Conservation (phyloP, 2,113 vertebrate species). For the Harpagus bidentatus region DNA sequence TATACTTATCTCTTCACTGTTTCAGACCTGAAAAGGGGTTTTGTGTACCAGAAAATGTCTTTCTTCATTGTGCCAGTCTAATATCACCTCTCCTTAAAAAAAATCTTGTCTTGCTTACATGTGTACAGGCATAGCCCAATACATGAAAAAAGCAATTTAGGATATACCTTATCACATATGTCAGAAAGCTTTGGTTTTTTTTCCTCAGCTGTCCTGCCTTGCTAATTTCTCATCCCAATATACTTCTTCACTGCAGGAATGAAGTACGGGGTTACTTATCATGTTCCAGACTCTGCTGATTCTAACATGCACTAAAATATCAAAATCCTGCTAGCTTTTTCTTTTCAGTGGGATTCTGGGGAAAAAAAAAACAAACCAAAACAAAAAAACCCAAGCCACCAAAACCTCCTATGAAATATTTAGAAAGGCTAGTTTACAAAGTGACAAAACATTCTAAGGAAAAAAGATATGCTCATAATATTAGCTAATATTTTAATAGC, state of each 20-base stretch:
- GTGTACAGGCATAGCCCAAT: background rate
- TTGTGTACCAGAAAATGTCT: background rate
- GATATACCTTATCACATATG: background rate
- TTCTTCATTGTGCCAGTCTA: background rate
- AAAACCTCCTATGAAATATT: background rate
- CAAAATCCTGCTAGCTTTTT: background rate
- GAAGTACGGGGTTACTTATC: background rate
- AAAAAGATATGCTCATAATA: background rate
- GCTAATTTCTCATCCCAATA: background rate
- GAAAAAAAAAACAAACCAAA: background rate
- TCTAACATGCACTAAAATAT: background rate
- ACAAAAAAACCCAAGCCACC: accelerated
- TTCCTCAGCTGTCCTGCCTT: background rate
- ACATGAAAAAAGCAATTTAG: background rate
- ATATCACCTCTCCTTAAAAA: background rate
- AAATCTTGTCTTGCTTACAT: accelerated
- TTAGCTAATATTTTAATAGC: background rate
- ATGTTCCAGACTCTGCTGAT: background rate
- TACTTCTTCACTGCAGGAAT: background rate
- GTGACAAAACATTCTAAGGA: background rate
- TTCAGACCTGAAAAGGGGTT: background rate
- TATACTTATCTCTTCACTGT: background rate
- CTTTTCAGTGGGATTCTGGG: background rate
- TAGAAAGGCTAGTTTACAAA: background rate
- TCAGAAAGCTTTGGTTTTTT: background rate